Percentiles rank a stretch among this genome's conserved stretches.
phyloP scores from a whole-genome alignment of 2,797 vertebrate species.

The Argentina silus region DNA sequence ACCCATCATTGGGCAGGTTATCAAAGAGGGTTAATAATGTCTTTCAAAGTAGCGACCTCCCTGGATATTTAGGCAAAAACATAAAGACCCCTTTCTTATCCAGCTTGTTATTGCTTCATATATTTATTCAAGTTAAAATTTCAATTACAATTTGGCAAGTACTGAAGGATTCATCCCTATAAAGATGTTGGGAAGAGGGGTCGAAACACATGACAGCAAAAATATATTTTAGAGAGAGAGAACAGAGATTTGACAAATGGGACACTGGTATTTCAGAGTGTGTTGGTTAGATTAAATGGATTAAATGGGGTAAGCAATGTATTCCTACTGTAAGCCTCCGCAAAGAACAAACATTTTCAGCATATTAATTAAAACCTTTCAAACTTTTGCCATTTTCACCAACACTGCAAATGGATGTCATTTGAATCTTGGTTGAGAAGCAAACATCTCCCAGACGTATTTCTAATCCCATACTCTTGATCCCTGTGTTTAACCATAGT shows the following conservation, averaged over 20 bases:
- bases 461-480: not conserved
- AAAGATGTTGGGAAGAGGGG: not conserved
- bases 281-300: not conserved
- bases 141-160: conserved; percentile 7
- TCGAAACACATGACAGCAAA: not conserved
- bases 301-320: not conserved
- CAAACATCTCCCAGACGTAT: not conserved
- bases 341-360: too few species aligned
- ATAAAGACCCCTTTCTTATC: not conserved
- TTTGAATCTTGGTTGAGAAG: too few species aligned
- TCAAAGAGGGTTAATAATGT: too few species aligned
- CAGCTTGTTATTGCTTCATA: conserved; percentile 25
- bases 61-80: not conserved
- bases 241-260: not conserved
- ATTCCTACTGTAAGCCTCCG: too few species aligned
- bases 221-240: not conserved
- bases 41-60: not conserved
- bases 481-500: not conserved
- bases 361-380: too few species aligned
- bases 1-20: too few species aligned
- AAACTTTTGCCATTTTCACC: too few species aligned
- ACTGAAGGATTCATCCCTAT: not conserved
- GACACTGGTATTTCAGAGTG: not conserved
- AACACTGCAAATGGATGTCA: too few species aligned
- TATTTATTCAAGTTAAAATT: conserved; percentile 12